Conservation (phyloP, 2,113 vertebrate genomes). For the Pangasianodon hypophthalmus region DNA sequence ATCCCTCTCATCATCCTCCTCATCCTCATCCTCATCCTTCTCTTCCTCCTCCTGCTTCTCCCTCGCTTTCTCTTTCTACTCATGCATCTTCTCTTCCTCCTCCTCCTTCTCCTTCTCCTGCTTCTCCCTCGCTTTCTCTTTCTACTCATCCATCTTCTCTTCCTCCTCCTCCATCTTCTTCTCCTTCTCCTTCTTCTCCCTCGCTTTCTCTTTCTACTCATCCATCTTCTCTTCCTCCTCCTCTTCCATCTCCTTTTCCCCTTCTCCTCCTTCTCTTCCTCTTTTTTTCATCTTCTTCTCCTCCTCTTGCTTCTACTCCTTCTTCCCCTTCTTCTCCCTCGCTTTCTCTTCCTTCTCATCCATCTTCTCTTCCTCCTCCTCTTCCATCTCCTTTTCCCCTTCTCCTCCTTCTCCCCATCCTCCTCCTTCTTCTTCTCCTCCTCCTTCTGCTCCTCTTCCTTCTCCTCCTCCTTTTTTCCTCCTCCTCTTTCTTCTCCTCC, state of each 20-base stretch:
- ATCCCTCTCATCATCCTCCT: too few relatives aligned
- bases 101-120: background rate
- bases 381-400: background rate
- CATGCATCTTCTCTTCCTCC: background rate
- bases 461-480: conserved; percentile 49
- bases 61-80: background rate
- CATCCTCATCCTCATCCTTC: background rate
- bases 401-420: conserved; percentile 27
- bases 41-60: conserved; percentile 11
- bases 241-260: too few relatives aligned
- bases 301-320: background rate
- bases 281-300: background rate
- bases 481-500: conserved; percentile 45
- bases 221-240: too few relatives aligned
- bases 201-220: background rate
- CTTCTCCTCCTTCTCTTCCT: background rate
- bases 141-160: background rate
- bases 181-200: conserved; percentile 38
- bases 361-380: conserved; percentile 33
- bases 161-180: background rate
- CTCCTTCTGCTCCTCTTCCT: too few relatives aligned
- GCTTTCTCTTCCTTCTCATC: too few relatives aligned
- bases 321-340: conserved; percentile 31
- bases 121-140: background rate
- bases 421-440: too few relatives aligned